Percentiles rank a stretch among this genome's conserved stretches.
Conservation (phyloP, 2,888 invertebrate genomes). For the Acleris holmiana region DNA sequence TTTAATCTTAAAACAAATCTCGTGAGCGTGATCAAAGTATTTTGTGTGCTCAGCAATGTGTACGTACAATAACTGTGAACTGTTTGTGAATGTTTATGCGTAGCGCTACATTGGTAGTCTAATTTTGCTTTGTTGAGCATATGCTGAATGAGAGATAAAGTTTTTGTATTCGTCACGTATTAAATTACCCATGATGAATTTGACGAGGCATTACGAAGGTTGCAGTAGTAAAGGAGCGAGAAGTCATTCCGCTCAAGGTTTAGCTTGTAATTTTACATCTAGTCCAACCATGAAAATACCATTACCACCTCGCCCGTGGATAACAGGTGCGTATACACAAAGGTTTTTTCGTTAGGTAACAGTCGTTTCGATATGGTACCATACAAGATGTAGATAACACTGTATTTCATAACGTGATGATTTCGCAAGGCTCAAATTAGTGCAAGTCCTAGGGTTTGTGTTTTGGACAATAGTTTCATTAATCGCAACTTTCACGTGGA, state of each 20-base stretch:
- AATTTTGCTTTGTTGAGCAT: slow-evolving; percentile 68
- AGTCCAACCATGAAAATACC: slow-evolving; percentile 78
- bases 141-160: slow-evolving; percentile 61
- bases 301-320: slow-evolving; percentile 79
- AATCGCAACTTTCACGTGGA: neutral
- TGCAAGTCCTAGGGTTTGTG: slow-evolving; percentile 1
- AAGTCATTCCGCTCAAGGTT: slow-evolving; percentile 78
- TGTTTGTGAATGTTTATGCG: slow-evolving; percentile 28
- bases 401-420: neutral
- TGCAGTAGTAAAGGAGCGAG: slow-evolving; percentile 56
- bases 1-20: slow-evolving; percentile 74
- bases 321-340: slow-evolving; percentile 68
- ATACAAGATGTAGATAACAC: neutral
- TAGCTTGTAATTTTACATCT: slow-evolving; percentile 57
- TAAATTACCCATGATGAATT: slow-evolving; percentile 61
- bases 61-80: slow-evolving; percentile 22
- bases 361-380: slow-evolving; percentile 2
- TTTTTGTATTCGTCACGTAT: slow-evolving; percentile 59
- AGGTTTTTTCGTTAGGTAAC: slow-evolving; percentile 35
- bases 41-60: slow-evolving; percentile 45
- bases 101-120: slow-evolving; percentile 49
- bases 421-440: slow-evolving; percentile 9
- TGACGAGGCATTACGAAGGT: slow-evolving; percentile 54
- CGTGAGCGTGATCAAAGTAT: slow-evolving; percentile 47
- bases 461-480: slow-evolving; percentile 39